phyloP scores from a whole-genome alignment of 2,888 invertebrate species.

The Amphipyra tragopoginis region DNA sequence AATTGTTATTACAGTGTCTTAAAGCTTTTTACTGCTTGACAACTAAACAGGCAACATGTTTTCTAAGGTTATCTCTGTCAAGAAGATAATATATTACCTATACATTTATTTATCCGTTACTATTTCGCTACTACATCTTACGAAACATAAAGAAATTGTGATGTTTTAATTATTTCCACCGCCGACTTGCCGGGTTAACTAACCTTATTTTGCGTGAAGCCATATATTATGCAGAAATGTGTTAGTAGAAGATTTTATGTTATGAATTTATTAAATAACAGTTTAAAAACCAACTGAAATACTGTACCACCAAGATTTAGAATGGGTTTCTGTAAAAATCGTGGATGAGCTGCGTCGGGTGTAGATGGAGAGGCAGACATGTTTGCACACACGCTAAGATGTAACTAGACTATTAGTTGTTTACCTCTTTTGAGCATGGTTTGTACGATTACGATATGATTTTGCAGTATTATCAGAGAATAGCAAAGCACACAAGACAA shows the following conservation, averaged over 20 bases:
- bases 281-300: slow-evolving; percentile 52
- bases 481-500: not conserved
- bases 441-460: slow-evolving; percentile 20
- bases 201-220: not conserved
- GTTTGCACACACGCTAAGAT: slow-evolving; percentile 41
- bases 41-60: not conserved
- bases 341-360: slow-evolving; percentile 80
- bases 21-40: slow-evolving; percentile 6
- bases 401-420: slow-evolving; percentile 49
- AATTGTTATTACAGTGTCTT: slow-evolving; percentile 14
- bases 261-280: not conserved
- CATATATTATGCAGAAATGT: not conserved
- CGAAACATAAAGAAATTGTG: not conserved
- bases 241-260: slow-evolving; percentile 15
- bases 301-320: slow-evolving; percentile 76
- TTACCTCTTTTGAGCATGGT: slow-evolving; percentile 80
- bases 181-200: not conserved
- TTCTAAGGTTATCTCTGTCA: slow-evolving; percentile 31
- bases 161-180: not conserved
- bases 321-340: slow-evolving; percentile 73
- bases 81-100: slow-evolving; percentile 3
- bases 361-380: slow-evolving; percentile 67
- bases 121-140: not conserved
- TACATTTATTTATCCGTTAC: not conserved
- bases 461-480: not conserved